These are phyloP conservation scores for Ailurus styani DNA, from an alignment of 2,113 vertebrate genomes.

Conservation along the genomic window DNA sequence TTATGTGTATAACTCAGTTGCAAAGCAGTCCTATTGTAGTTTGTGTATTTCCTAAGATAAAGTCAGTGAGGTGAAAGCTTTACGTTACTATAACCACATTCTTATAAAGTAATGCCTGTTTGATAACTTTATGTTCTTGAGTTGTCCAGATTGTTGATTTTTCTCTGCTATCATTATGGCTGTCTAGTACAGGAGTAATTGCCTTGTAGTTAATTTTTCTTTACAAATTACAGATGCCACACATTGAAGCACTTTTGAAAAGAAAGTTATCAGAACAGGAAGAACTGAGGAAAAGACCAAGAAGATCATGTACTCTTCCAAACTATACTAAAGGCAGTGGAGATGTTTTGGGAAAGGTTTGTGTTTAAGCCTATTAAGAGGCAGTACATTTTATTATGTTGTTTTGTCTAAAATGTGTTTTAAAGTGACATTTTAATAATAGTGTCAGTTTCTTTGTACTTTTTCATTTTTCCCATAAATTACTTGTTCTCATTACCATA, in stretches of 20 bases:
- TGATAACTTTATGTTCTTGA: not conserved
- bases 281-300: constrained; percentile 77
- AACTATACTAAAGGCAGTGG: constrained; percentile 83
- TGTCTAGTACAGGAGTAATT: not conserved
- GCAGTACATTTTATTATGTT: not conserved
- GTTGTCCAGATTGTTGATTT: constrained; percentile 12
- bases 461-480: not conserved
- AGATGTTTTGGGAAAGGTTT: constrained; percentile 93
- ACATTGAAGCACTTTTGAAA: constrained; percentile 79
- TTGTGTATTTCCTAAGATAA: not conserved
- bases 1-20: not conserved
- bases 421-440: not conserved
- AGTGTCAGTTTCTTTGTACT: not conserved
- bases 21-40: not conserved
- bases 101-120: not conserved
- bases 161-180: not conserved
- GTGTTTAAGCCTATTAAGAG: constrained; percentile 27
- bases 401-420: not conserved
- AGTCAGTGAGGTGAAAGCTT: not conserved
- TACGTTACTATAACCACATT: not conserved
- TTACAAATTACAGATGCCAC: constrained; percentile 80
- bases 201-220: constrained; percentile 25
- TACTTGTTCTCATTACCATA: not conserved
- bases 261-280: constrained; percentile 79
- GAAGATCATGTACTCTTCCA: constrained; percentile 83